phyloP scores from a whole-genome alignment of 2,888 invertebrate genomes.

The Macrophya annulata region DNA sequence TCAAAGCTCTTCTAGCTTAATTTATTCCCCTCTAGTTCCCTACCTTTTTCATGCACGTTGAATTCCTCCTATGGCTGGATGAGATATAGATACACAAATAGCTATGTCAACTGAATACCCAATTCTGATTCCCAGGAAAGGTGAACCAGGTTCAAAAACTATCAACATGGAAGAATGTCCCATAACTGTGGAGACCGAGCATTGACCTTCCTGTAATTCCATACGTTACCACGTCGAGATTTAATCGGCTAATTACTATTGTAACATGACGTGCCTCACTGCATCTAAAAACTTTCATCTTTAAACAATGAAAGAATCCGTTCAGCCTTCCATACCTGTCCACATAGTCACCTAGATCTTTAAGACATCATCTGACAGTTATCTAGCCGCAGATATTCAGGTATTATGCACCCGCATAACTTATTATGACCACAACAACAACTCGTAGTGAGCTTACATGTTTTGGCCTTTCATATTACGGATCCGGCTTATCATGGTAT shows the following conservation, averaged over 20 bases:
- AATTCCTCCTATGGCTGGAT: background rate
- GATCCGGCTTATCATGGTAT: background rate
- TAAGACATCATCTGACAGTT: background rate
- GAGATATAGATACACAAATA: background rate
- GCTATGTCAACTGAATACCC: background rate
- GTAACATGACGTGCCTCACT: conserved; percentile 20
- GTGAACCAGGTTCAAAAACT: background rate
- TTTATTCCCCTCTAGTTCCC: background rate
- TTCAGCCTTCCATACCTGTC: background rate
- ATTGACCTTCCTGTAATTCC: conserved; percentile 35
- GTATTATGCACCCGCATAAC: conserved; percentile 21
- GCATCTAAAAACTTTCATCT: conserved; percentile 42
- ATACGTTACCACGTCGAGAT: conserved; percentile 31
- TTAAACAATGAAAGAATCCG: conserved; percentile 28
- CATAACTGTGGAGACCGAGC: background rate
- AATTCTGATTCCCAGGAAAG: background rate
- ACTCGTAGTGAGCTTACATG: background rate
- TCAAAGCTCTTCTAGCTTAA: background rate
- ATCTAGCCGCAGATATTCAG: background rate
- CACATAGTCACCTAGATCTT: conserved; percentile 33
- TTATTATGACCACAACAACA: conserved; percentile 26
- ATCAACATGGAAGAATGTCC: conserved; percentile 27
- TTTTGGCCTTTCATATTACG: background rate
- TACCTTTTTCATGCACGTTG: background rate
- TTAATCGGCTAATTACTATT: conserved; percentile 39